Base-by-base conservation (phyloP, 1,140 invertebrate genomes). In the Pygmarrhopalites habei region DNA sequence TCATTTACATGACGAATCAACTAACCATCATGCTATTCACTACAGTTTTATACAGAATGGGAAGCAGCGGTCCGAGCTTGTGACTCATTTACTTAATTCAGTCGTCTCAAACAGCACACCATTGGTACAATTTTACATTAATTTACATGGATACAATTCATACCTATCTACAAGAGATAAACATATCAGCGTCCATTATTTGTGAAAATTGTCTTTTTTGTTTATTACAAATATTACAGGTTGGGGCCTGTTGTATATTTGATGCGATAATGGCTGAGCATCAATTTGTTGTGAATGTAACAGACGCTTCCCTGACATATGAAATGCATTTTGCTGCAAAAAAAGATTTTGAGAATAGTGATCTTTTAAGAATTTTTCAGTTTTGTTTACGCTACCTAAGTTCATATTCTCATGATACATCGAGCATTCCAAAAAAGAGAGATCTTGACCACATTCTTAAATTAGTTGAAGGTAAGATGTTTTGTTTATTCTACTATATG, bases 211-310 rank as follows among this genome's bases (percentile, higher is more conserved):
- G 39, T 41, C 12, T 12, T 51, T 58, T 10, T 58, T 43, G 25
- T 25, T 58, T 21, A 46, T 58, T 53, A 60, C 41, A 35, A 68
- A 12, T 41, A n/a, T 70, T 70, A 69, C 67, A 80, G 76, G 70
- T 80, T 62, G 75, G 92, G 35, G 89, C 88, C 12, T 92, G 90
- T 72, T 85, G 86, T 60, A 82, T 94, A 60, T 83, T 94, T 65
- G 80, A 84, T 55, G 83, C 88, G 12, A 77, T 94, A 41, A 83
- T 94, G 77, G 86, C 89, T 81, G 91, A 95, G 77, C 92, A 90
- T 80, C 85, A 87, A 46, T 87, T 82, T 41, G 89, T 88, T n/a
- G 81, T 85, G 0, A 87, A 90, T 73, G 88, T 89, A 7, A 86
- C 87, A 23, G 88, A 90, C 78, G 85, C 91, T 44, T 89, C 89